Evolutionary conservation across 2,888 invertebrate genomes (phyloP).

Genomic region (Drosophila longiperda): DNA sequence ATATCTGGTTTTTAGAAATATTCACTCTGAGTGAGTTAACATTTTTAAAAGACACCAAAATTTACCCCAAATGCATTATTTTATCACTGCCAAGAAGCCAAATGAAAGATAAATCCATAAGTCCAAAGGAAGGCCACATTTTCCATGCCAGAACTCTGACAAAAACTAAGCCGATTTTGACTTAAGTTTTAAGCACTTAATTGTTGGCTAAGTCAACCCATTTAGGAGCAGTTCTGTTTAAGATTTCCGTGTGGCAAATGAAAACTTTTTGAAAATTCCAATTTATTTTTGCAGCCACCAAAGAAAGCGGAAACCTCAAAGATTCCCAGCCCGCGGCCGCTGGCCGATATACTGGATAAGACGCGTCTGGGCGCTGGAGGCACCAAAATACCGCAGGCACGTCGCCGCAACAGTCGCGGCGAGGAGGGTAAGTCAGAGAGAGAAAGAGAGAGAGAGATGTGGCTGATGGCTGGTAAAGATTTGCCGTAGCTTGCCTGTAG

Average conservation of each 20-base stretch:
- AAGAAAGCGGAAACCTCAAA: constrained; percentile 81
- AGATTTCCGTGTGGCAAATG: neutral
- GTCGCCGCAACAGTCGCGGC: constrained; percentile 79
- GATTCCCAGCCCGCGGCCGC: constrained; percentile 83
- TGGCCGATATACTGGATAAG: constrained; percentile 83
- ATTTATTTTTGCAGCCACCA: constrained; percentile 59
- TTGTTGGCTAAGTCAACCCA: neutral
- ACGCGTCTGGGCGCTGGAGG: constrained; percentile 67
- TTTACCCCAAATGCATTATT: neutral
- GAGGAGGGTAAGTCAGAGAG: constrained; percentile 73
- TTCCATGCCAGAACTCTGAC: neutral
- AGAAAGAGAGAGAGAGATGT: neutral
- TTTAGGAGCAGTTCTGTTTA: neutral
- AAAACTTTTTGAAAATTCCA: neutral
- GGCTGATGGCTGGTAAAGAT: constrained; percentile 43
- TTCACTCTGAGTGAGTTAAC: neutral
- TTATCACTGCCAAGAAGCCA: neutral
- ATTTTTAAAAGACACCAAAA: neutral
- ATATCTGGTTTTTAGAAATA: neutral
- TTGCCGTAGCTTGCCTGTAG: constrained; percentile 62
- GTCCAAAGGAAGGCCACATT: too few species aligned
- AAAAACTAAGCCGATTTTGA: neutral
- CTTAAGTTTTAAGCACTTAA: too few species aligned
- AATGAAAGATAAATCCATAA: neutral
- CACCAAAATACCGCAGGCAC: constrained; percentile 80